Evolutionary conservation across 1,140 invertebrate genomes (phyloP).

Genomic region (Diorhabda elongata): DNA sequence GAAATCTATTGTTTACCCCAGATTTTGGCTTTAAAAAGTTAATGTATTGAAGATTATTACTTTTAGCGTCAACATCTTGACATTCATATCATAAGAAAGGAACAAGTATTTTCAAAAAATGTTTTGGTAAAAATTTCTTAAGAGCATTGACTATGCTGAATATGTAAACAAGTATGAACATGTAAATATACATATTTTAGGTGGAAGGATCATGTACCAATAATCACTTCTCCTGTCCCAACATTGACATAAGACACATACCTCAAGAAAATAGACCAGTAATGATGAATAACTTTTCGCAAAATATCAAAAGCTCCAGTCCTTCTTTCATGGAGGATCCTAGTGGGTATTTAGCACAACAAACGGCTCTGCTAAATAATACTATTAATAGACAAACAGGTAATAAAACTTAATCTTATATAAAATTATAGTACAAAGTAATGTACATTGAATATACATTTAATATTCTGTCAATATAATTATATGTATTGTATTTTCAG

Average conservation of each 20-base stretch:
- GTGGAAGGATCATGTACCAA: conserved; percentile 34
- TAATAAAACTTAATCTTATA: conserved; percentile 22
- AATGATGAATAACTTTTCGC: conserved; percentile 44
- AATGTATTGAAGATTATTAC: too few relatives aligned
- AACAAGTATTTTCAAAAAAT: too few relatives aligned
- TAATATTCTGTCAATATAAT: too few relatives aligned
- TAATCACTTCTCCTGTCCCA: conserved; percentile 48
- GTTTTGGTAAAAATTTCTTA: too few relatives aligned
- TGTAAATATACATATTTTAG: conserved; percentile 11
- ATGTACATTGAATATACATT: too few relatives aligned
- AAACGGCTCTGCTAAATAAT: conserved; percentile 77
- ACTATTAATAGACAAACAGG: conserved; percentile 75
- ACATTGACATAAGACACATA: conserved; percentile 52
- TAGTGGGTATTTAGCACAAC: conserved; percentile 81
- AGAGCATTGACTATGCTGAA: too few relatives aligned
- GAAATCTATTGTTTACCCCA: too few relatives aligned
- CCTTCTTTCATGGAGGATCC: conserved; percentile 85
- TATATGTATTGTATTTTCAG: conserved; percentile 17
- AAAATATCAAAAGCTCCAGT: conserved; percentile 41
- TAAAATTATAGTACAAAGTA: too few relatives aligned
- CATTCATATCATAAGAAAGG: too few relatives aligned
- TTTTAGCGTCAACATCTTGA: too few relatives aligned
- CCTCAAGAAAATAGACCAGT: conserved; percentile 47
- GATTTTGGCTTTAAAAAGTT: too few relatives aligned
- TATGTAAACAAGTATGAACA: too few relatives aligned